Evolutionary conservation across 2,113 vertebrate species (phyloP), one percentile per base, ranked within the genome.

Genomic region (Gobio gobio): DNA sequence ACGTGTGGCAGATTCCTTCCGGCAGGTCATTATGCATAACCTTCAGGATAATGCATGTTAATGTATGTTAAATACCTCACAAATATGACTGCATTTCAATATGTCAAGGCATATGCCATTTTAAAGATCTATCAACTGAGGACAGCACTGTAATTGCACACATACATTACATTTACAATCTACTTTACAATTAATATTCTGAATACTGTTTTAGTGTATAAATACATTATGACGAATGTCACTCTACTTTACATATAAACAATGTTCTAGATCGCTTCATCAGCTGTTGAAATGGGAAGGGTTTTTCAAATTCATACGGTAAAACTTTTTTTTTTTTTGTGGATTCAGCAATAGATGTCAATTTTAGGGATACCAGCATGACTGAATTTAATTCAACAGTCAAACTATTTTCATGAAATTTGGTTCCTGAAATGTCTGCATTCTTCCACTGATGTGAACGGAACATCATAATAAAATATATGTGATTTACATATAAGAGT

Each of bases 11-110:
- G 13, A 20, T 78, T 68, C 20, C 88, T 51, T 56, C 14, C 47
- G 36, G 87, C 63, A 72, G 51, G 78, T 49, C 14, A 85, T 80
- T 74, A 78, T 72, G 83, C 70, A 54, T 9, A 86, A 79, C 1
- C 20, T 70, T 87, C 10, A 78, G 81, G 83, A 85, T 84, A 89
- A 90, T 90, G 77, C 82, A 89, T 91, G 64, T 66, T 89, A 89
- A 91, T 89, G 56, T 74, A 56, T 87, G 74, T 66, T 26, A 89
- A 78, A 83, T 40, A 70, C 72, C 68, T 12, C 29, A 73, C 45
- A 73, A 86, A 51, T 77, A 85, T 86, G 73, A 88, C 87, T 89
- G 70, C 14, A 88, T 86, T 90, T 88, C 20, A 89, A 72, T 82
- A 68, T 22, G 58, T 88, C 40, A 90, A 76, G 4, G 33, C 47